phyloP scores from a whole-genome alignment of 2,113 vertebrate genomes.

The Alexandromys fortis region DNA sequence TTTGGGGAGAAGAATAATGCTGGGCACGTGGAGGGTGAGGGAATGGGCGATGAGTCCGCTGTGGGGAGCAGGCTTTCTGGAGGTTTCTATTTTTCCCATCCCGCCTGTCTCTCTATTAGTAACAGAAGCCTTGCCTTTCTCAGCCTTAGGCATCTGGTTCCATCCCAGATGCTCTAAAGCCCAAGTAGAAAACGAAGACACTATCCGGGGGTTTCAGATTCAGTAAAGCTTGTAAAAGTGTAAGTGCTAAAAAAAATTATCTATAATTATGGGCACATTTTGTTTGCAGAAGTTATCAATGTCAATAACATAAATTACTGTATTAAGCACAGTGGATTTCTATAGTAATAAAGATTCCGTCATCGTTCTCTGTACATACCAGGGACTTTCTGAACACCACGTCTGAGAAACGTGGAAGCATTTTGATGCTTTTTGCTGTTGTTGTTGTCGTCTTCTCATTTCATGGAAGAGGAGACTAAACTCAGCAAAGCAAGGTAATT shows the following conservation, averaged over 20 bases:
- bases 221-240: background rate
- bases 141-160: constrained; percentile 52
- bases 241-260: background rate
- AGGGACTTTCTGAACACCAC: background rate
- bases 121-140: constrained; percentile 57
- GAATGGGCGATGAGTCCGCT: constrained; percentile 40
- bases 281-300: background rate
- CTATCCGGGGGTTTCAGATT: background rate
- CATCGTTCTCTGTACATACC: constrained; percentile 32
- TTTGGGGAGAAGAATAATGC: constrained; percentile 65
- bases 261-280: background rate
- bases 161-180: constrained; percentile 25
- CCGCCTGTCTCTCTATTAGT: constrained; percentile 31
- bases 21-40: constrained; percentile 48
- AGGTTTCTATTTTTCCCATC: constrained; percentile 22
- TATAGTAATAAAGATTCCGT: background rate
- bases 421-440: background rate
- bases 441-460: background rate
- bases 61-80: background rate
- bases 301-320: background rate
- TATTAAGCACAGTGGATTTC: background rate
- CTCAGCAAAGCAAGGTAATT: background rate
- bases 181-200: background rate
- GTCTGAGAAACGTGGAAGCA: constrained; percentile 10
- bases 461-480: constrained; percentile 9